Evolutionary conservation across 2,113 vertebrate genomes (phyloP).

Genomic region (Centropristis striata): DNA sequence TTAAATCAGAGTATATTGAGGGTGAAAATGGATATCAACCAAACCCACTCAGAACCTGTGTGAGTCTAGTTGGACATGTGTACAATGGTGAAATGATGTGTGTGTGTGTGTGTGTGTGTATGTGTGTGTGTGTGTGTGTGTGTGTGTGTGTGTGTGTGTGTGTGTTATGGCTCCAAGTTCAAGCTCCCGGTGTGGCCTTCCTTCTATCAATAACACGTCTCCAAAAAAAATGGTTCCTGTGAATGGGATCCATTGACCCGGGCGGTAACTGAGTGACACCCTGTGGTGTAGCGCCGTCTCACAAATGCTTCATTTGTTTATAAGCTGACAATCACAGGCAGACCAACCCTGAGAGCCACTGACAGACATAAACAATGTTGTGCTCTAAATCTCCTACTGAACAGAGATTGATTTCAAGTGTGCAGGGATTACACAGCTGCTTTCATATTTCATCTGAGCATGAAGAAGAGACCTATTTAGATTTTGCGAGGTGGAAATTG

Average conservation of each 20-base stretch:
- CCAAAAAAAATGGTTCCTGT: conserved; percentile 42
- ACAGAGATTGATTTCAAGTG: conserved; percentile 39
- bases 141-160: conserved; percentile 26
- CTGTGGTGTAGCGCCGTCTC: conserved; percentile 56
- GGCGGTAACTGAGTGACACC: conserved; percentile 68
- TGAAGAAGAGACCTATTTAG: background rate
- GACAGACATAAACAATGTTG: conserved; percentile 52
- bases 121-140: conserved; percentile 4
- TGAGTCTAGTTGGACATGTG: conserved; percentile 9
- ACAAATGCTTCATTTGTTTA: conserved; percentile 74
- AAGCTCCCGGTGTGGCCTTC: conserved; percentile 61
- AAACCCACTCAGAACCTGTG: conserved; percentile 12
- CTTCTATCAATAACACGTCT: conserved; percentile 58
- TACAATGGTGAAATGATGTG: background rate
- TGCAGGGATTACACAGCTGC: conserved; percentile 23
- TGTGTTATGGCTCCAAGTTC: conserved; percentile 41
- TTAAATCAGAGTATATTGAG: conserved; percentile 2
- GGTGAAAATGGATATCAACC: conserved; percentile 32
- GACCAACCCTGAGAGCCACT: conserved; percentile 21
- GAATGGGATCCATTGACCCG: conserved; percentile 77
- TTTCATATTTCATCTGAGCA: background rate
- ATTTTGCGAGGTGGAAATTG: background rate
- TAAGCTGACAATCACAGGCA: conserved; percentile 74
- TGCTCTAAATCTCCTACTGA: conserved; percentile 42
- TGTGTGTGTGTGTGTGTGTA: conserved; percentile 12